phyloP scores from a whole-genome alignment of 92 coral and sea anemone genomes.

The Zoanthus sociatus region DNA sequence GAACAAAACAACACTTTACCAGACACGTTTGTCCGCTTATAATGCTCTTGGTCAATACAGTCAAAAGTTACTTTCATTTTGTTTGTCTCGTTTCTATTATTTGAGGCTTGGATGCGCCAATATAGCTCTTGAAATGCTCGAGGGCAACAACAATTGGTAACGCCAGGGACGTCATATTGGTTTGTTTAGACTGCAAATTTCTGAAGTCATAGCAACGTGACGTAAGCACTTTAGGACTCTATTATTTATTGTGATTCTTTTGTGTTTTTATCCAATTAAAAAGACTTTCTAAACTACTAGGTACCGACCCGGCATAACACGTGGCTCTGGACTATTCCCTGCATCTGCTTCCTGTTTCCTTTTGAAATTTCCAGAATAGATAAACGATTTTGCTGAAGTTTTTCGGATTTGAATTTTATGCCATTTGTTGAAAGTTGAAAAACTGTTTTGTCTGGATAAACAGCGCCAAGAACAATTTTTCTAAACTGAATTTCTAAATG shows the following conservation, averaged over 20 bases:
- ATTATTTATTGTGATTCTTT: too few relatives aligned
- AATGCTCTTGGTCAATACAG: neutral
- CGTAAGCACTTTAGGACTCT: slow-evolving; percentile 12
- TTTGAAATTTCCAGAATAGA: slow-evolving; percentile 9
- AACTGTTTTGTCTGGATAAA: neutral
- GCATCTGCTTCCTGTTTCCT: slow-evolving; percentile 17
- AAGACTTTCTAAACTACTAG: too few relatives aligned
- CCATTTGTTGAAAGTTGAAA: slow-evolving; percentile 7
- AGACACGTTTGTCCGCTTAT: slow-evolving; percentile 29
- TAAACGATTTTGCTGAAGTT: neutral
- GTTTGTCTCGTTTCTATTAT: neutral
- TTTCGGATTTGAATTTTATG: slow-evolving; percentile 3
- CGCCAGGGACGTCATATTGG: slow-evolving; percentile 21
- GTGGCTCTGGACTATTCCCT: neutral
- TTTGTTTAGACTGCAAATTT: slow-evolving; percentile 19
- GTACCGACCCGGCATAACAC: neutral
- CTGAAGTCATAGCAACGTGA: slow-evolving; percentile 17
- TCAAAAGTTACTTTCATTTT: neutral
- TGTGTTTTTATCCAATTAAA: too few relatives aligned
- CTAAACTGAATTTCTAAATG: neutral
- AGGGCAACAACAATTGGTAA: slow-evolving; percentile 10
- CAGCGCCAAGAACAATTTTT: neutral
- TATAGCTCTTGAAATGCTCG: slow-evolving; percentile 7
- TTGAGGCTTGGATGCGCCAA: slow-evolving; percentile 19
- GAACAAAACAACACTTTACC: neutral